Evolutionary conservation across 92 coral and sea anemone genomes (phyloP).

Genomic region (Porites divaricata): DNA sequence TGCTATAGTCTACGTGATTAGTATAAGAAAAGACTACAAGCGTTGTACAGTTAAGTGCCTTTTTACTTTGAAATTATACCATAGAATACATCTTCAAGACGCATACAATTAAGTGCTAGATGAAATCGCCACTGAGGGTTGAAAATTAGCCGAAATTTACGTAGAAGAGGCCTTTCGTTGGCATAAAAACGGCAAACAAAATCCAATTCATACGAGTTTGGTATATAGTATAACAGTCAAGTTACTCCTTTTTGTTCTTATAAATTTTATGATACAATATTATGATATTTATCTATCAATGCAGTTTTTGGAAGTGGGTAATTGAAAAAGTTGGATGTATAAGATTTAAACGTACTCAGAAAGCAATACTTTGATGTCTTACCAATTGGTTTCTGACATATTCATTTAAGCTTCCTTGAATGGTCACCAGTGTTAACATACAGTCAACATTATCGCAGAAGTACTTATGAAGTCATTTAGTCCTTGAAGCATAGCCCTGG

Average conservation of each 20-base stretch:
- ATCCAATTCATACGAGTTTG: neutral
- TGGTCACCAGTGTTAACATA: too few relatives aligned
- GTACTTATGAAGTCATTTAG: neutral
- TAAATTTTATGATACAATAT: constrained; percentile 5
- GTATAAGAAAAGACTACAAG: constrained; percentile 13
- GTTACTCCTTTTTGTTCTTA: neutral
- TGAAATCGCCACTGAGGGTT: neutral
- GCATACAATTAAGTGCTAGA: neutral
- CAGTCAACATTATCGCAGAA: too few relatives aligned
- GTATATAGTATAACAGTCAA: constrained; percentile 14
- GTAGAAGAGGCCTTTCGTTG: neutral
- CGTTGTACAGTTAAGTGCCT: constrained; percentile 40
- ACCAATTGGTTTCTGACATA: neutral
- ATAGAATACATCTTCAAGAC: neutral
- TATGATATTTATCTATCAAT: constrained; percentile 21
- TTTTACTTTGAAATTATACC: neutral
- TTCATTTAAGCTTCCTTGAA: too few relatives aligned
- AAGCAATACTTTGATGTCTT: neutral
- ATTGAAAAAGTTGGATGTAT: neutral
- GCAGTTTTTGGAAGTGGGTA: neutral
- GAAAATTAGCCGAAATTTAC: neutral
- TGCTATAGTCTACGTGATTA: neutral
- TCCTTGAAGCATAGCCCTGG: too few relatives aligned
- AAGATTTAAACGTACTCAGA: neutral
- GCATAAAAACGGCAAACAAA: constrained; percentile 3